These are phyloP conservation scores for Junco hyemalis DNA, from an alignment of 2,113 vertebrate species.

Conservation along the genomic window DNA sequence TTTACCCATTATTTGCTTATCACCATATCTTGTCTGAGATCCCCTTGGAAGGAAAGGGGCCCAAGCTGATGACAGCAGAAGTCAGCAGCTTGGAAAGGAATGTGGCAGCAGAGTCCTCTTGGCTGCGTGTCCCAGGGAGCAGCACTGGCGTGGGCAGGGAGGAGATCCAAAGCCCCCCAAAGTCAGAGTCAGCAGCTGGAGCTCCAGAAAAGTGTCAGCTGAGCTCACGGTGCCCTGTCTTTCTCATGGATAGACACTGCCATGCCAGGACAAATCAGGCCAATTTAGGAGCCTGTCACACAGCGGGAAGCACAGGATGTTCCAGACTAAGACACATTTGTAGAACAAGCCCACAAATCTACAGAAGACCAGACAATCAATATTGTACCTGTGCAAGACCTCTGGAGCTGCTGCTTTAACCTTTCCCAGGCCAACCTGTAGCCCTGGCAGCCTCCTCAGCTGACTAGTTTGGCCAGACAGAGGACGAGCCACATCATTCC, in stretches of 20 bases:
- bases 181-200: background rate
- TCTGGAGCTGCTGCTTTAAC: background rate
- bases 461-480: background rate
- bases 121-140: background rate
- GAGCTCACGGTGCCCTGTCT: background rate
- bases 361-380: background rate
- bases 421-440: background rate
- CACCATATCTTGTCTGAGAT: background rate
- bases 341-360: background rate
- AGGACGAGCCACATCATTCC: accelerated
- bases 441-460: background rate
- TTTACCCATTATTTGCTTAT: background rate
- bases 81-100: background rate
- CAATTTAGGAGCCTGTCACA: background rate
- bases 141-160: accelerated
- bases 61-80: background rate
- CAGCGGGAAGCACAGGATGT: background rate
- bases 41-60: background rate
- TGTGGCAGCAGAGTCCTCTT: background rate
- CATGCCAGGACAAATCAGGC: background rate
- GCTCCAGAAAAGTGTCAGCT: background rate
- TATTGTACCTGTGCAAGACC: background rate
- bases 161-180: background rate
- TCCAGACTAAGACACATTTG: background rate
- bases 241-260: background rate